phyloP scores from a whole-genome alignment of 2,888 invertebrate genomes.

The Parnassius apollo region DNA sequence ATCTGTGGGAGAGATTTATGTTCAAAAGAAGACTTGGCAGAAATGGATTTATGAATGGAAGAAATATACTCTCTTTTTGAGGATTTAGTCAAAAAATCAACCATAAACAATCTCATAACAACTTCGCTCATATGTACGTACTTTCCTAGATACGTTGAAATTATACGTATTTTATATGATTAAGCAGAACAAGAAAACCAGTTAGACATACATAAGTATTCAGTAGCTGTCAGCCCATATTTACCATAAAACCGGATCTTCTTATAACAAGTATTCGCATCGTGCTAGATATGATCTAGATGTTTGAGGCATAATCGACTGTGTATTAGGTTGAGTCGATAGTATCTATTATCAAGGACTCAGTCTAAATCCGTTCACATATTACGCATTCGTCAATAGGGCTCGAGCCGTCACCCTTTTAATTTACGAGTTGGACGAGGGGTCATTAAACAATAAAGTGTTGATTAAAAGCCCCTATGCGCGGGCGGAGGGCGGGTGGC shows the following conservation, averaged over 20 bases:
- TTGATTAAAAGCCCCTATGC: constrained; percentile 82
- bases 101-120: constrained; percentile 1
- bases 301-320: constrained; percentile 25
- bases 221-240: constrained; percentile 16
- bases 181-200: constrained; percentile 12
- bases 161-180: constrained; percentile 20
- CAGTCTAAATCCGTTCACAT: constrained; percentile 68
- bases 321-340: constrained; percentile 28
- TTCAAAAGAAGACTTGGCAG: too few relatives aligned
- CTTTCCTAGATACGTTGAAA: constrained; percentile 5
- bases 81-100: too few relatives aligned
- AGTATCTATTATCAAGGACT: constrained; percentile 71
- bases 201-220: constrained; percentile 10
- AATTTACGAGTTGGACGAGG: constrained; percentile 77
- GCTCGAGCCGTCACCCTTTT: constrained; percentile 79
- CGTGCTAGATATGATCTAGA: constrained; percentile 19
- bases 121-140: not conserved
- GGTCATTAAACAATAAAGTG: constrained; percentile 82
- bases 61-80: too few relatives aligned
- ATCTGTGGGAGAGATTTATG: too few relatives aligned
- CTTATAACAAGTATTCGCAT: constrained; percentile 21
- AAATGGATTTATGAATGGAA: too few relatives aligned
- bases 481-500: constrained; percentile 50
- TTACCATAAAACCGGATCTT: constrained; percentile 22
- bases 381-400: constrained; percentile 76